These are phyloP conservation scores for Poliocrania exsul DNA, from an alignment of 2,797 vertebrate genomes.

Conservation along the genomic window DNA sequence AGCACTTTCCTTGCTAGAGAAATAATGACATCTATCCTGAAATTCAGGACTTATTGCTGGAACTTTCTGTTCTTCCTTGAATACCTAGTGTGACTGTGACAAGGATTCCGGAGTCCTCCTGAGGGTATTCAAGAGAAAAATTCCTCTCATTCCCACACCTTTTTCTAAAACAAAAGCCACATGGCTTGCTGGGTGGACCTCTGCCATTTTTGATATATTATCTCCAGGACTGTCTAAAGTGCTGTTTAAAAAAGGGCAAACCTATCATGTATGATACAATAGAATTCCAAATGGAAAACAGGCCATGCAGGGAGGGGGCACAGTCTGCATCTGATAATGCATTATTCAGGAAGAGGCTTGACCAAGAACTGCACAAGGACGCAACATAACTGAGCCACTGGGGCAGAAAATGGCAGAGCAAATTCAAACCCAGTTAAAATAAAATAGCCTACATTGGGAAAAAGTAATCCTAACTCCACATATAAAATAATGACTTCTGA, in stretches of 20 bases:
- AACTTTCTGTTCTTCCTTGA: not conserved
- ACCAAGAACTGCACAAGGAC: not conserved
- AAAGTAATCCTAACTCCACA: not conserved
- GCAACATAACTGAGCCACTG: not conserved
- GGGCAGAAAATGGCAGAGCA: not conserved
- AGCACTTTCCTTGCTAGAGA: not conserved
- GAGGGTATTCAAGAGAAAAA: not conserved
- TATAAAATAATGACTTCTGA: not conserved
- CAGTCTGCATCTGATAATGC: not conserved
- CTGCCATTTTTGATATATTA: not conserved
- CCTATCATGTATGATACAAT: not conserved
- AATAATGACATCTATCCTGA: not conserved
- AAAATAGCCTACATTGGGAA: not conserved
- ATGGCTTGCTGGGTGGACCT: not conserved
- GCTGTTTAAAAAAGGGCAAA: not conserved
- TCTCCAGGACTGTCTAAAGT: not conserved
- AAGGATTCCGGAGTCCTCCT: not conserved
- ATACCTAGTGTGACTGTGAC: not conserved
- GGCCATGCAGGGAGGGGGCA: not conserved
- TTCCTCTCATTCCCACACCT: not conserved
- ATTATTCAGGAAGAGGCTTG: not conserved
- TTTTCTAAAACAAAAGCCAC: constrained; percentile 7
- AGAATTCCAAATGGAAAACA: not conserved
- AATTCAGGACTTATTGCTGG: not conserved
- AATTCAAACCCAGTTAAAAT: not conserved